Percentiles rank a stretch among this genome's conserved stretches.
These are phyloP conservation scores for Acholoe squamosa DNA, from an alignment of 2,888 invertebrate species.

Conservation along the genomic window DNA sequence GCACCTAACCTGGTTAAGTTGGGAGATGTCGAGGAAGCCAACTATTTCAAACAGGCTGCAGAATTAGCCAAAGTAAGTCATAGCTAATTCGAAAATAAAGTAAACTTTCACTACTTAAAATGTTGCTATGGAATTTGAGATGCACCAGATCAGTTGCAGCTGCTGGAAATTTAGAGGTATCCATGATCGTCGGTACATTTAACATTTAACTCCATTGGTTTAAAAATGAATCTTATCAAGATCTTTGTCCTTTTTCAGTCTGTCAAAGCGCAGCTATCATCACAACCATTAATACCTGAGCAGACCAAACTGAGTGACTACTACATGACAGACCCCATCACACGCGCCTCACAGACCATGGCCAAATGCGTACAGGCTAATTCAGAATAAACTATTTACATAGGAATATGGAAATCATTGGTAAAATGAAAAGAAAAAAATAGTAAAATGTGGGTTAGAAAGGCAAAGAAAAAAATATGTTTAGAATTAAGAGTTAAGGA, in stretches of 20 bases:
- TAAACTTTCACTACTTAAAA: no score
- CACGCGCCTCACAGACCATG: constrained; percentile 98
- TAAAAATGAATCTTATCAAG: neutral
- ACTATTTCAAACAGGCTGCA: constrained; percentile 92
- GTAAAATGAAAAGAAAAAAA: neutral
- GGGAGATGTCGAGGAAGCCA: constrained; percentile 92
- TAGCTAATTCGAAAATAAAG: no score
- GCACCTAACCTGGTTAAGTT: constrained; percentile 94
- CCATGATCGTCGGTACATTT: no score
- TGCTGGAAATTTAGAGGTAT: no score
- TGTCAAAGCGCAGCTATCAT: constrained; percentile 80
- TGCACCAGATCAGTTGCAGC: no score
- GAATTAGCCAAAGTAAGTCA: constrained; percentile 86
- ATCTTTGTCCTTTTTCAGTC: constrained; percentile 77
- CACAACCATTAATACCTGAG: constrained; percentile 84
- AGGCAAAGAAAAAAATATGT: no score
- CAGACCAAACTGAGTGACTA: constrained; percentile 89
- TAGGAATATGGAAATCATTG: no score
- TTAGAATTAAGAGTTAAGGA: no score
- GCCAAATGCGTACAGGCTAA: constrained; percentile 96
- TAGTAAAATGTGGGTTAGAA: neutral
- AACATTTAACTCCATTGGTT: no score
- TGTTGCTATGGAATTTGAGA: no score
- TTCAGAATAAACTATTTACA: constrained; percentile 36
- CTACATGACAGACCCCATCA: constrained; percentile 97